Evolutionary conservation across 2,888 invertebrate species (phyloP).

Genomic region (Geophilus truncorum): DNA sequence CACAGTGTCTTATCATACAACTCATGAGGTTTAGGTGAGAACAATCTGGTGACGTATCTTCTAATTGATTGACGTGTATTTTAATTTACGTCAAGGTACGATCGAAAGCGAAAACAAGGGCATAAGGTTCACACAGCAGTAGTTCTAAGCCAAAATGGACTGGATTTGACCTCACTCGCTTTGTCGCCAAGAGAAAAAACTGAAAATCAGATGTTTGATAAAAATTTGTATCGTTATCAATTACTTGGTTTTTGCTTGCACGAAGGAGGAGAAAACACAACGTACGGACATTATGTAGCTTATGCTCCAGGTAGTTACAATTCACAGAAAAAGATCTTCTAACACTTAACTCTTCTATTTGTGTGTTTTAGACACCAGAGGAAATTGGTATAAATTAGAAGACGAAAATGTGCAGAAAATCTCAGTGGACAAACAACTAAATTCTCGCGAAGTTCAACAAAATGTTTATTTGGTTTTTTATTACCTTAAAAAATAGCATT

Average conservation of each 20-base stretch:
- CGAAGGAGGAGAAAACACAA: background rate
- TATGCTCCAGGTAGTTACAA: background rate
- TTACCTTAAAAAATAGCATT: background rate
- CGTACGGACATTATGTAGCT: slow-evolving; percentile 25
- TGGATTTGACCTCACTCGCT: background rate
- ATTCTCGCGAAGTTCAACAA: background rate
- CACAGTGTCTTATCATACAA: slow-evolving; percentile 16
- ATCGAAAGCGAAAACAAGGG: slow-evolving; percentile 7
- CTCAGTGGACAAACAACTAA: background rate
- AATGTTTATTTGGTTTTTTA: background rate
- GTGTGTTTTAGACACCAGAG: background rate
- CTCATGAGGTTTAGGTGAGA: slow-evolving; percentile 28
- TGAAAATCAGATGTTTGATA: background rate
- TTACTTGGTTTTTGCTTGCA: slow-evolving; percentile 15
- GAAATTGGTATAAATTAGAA: background rate
- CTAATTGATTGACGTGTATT: too few species aligned
- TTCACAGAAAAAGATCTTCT: background rate
- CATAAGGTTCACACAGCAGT: slow-evolving; percentile 25
- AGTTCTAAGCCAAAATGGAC: background rate
- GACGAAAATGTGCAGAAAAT: background rate
- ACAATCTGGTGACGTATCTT: too few species aligned
- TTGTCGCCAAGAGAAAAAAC: background rate
- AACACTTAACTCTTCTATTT: background rate
- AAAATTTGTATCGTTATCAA: background rate
- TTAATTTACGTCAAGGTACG: background rate